phyloP scores from a whole-genome alignment of 2,113 vertebrate species.

The Malaclemys terrapin region DNA sequence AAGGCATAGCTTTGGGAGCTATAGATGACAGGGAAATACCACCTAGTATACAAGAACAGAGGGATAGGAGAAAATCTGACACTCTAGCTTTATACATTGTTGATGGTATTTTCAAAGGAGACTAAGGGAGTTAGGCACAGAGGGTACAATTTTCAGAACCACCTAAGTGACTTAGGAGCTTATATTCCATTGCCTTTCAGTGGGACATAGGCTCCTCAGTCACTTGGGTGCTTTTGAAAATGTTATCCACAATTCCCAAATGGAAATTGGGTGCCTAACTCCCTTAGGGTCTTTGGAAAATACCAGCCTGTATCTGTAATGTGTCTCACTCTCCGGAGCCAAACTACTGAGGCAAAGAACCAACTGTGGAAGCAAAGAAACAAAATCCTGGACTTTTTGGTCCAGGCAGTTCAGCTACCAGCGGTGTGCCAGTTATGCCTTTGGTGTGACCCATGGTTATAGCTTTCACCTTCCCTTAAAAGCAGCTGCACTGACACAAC shows the following conservation, averaged over 20 bases:
- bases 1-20: background rate
- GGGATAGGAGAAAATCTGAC: background rate
- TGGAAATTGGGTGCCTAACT: fast-evolving
- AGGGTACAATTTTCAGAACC: background rate
- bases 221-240: background rate
- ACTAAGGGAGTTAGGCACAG: background rate
- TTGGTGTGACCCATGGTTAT: fast-evolving
- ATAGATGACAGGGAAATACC: background rate
- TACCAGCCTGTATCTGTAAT: fast-evolving
- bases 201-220: background rate
- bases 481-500: background rate
- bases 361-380: fast-evolving
- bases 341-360: background rate
- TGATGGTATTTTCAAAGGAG: background rate
- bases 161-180: fast-evolving
- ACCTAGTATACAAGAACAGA: background rate
- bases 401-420: background rate
- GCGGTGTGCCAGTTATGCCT: background rate
- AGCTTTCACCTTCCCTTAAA: background rate
- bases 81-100: background rate
- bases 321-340: background rate
- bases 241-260: background rate
- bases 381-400: background rate
- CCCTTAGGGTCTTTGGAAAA: background rate
- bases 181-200: fast-evolving